Base-by-base conservation (phyloP, 2,888 invertebrate species). In the Marasmarcha lunaedactyla region DNA sequence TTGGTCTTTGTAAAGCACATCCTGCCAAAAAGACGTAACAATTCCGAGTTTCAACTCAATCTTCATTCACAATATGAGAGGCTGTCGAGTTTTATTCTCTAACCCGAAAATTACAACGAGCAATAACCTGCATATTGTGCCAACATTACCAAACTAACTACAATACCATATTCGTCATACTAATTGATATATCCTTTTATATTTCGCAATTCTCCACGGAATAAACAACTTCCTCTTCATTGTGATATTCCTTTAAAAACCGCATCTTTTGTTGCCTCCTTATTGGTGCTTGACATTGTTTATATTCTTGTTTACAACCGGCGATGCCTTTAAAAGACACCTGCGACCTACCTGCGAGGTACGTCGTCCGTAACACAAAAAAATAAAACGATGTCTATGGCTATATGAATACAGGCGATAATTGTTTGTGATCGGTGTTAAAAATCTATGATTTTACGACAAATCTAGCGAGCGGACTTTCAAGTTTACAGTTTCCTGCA, bases 401-500 rank as follows among this genome's bases (percentile, higher is more conserved):
- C 10, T 2, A 30, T 3, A 30, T 2, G n/a, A 30, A 30, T 30
- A 30, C 4, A 11, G 30, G 4, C 11, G 30, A 30, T 30, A 33
- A 12, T 9, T n/a, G 14, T 11, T 5, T n/a, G 3, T 25, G 9
- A 38, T 15, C 33, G 26, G 36, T 11, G 9, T n/a, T 3, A 7
- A 11, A 30, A 10, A 7, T 20, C 20, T 20, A 20, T 5, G 20
- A 20, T 38, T 30, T 25, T 65, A 68, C 66, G 54, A 69, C 71
- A 69, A 77, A 71, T 70, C 65, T 63, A 62, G 71, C 57, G 56
- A 59, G 68, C 68, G 64, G 68, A 71, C 73, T 78, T 74, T 72
- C 73, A 65, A 76, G 69, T 76, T 70, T 70, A 72, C 72, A 70
- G 77, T 81, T 81, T 83, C 83, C 83, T 79, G 77, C 70, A 67